Conservation (phyloP, 2,888 invertebrate species). For the Hypomecis punctinalis region DNA sequence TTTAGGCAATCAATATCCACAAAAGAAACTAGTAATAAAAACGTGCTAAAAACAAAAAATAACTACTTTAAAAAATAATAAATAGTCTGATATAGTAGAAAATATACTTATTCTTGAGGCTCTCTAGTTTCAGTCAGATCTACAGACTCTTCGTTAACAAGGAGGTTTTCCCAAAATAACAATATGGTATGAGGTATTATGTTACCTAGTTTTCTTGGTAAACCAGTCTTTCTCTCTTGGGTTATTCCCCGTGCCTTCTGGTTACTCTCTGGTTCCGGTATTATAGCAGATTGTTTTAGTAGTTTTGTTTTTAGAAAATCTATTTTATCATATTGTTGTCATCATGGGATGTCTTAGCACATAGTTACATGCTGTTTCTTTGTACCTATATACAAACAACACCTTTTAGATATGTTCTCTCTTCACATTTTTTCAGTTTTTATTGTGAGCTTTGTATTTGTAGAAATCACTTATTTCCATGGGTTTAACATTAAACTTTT, state of each 20-base stretch:
- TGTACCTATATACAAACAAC: not conserved
- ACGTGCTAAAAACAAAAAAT: not conserved
- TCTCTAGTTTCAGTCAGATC: conserved; percentile 6
- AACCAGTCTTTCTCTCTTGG: conserved; percentile 8
- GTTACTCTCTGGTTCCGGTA: not conserved
- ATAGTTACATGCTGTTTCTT: not conserved
- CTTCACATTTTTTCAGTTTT: not conserved
- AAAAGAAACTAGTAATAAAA: not conserved
- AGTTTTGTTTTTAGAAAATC: not conserved
- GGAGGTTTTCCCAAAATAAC: conserved; percentile 6
- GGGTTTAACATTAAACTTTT: not conserved
- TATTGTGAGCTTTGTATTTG: not conserved
- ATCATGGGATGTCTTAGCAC: not conserved
- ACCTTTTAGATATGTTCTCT: not conserved
- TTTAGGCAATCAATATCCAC: not conserved
- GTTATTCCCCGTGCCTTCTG: conserved; percentile 4
- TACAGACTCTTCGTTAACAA: conserved; percentile 6
- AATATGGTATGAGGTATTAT: conserved; percentile 4
- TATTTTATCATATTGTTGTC: not conserved
- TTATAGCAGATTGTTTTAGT: not conserved
- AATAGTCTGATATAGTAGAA: not conserved
- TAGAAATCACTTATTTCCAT: too few species aligned
- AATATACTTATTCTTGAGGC: conserved; percentile 3
- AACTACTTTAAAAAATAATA: not conserved
- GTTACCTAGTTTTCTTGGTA: conserved; percentile 6